Percentiles rank a stretch among this genome's conserved stretches.
phyloP scores from a whole-genome alignment of 2,113 vertebrate genomes.

The Rynchops niger region DNA sequence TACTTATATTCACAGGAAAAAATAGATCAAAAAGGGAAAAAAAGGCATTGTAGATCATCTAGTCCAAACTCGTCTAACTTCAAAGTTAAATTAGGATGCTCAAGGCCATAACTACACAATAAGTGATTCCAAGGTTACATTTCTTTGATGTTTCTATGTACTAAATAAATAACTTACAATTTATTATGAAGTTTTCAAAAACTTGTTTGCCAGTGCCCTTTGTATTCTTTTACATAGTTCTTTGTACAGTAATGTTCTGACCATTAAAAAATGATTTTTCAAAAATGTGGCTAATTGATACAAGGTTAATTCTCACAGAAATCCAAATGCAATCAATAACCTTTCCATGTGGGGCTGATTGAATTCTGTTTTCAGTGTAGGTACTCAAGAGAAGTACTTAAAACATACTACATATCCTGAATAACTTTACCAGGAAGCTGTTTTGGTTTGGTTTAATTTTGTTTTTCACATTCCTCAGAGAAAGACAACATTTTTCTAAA shows the following conservation, averaged over 20 bases:
- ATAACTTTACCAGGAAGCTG: neutral
- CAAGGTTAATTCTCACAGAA: neutral
- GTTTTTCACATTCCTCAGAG: neutral
- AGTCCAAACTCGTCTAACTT: neutral
- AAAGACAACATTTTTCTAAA: neutral
- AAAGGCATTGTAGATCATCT: neutral
- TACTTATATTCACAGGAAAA: neutral
- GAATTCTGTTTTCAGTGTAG: neutral
- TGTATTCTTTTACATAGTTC: neutral
- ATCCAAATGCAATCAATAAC: neutral
- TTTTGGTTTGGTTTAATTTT: neutral
- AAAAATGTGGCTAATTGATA: neutral
- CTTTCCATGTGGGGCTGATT: neutral
- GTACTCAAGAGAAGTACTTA: neutral
- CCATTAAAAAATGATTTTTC: neutral
- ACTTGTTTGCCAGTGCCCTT: neutral
- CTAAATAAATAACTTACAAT: neutral
- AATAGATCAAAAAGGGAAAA: neutral
- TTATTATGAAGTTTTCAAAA: neutral
- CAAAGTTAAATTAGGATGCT: neutral
- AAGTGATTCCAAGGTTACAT: neutral
- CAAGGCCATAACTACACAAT: neutral
- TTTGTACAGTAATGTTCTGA: neutral
- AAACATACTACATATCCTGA: neutral
- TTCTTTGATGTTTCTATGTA: neutral